phyloP scores from a whole-genome alignment of 2,113 vertebrate genomes.

The Alexandromys fortis region DNA sequence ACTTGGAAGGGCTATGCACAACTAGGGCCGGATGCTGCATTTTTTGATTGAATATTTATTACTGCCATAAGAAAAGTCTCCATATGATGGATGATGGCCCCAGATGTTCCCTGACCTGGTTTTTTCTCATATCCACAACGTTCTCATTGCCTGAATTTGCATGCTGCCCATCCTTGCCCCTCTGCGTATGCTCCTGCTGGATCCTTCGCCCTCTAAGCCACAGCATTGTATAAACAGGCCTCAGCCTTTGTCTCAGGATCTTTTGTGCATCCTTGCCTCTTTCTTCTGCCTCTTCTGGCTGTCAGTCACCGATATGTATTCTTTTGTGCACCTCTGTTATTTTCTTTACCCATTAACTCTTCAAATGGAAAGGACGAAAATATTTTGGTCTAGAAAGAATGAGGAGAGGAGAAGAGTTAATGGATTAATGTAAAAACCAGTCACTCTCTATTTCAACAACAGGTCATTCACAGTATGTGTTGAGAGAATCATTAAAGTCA shows the following conservation, averaged over 20 bases:
- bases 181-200: background rate
- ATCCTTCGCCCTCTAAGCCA: background rate
- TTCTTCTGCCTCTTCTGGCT: background rate
- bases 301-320: background rate
- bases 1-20: background rate
- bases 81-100: background rate
- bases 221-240: background rate
- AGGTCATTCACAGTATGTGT: slow-evolving; percentile 68
- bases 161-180: accelerated
- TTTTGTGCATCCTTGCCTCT: background rate
- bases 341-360: background rate
- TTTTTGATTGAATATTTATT: background rate
- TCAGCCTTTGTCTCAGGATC: background rate
- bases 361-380: slow-evolving; percentile 55
- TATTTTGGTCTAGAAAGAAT: slow-evolving; percentile 51
- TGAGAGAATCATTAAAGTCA: slow-evolving; percentile 71
- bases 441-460: slow-evolving; percentile 59
- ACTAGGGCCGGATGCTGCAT: background rate
- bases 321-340: slow-evolving; percentile 16
- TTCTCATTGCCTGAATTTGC: background rate
- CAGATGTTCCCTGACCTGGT: background rate
- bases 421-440: slow-evolving; percentile 65
- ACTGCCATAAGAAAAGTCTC: background rate
- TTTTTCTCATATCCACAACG: too few relatives aligned
- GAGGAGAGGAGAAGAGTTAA: slow-evolving; percentile 62